These are phyloP conservation scores for Platysteira castanea DNA, from an alignment of 2,113 vertebrate genomes.

Conservation along the genomic window DNA sequence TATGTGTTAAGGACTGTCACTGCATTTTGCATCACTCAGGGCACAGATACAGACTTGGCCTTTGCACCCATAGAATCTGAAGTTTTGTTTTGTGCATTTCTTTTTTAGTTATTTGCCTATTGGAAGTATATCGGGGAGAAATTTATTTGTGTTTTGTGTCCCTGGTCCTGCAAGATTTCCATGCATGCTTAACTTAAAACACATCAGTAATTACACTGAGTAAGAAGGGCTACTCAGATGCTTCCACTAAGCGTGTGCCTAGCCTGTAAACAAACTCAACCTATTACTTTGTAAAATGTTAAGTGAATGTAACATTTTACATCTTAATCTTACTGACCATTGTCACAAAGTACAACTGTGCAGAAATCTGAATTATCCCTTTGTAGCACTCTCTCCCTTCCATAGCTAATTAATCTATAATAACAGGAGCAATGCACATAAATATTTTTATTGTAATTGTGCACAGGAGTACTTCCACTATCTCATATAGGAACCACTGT, in stretches of 20 bases:
- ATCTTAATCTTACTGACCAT: neutral
- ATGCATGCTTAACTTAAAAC: neutral
- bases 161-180: neutral
- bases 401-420: neutral
- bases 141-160: neutral
- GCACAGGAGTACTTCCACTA: neutral
- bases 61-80: neutral
- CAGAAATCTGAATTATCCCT: conserved; percentile 1
- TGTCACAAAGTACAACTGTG: neutral
- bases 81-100: neutral
- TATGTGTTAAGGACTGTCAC: neutral
- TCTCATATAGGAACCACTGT: neutral
- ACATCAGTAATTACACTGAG: neutral
- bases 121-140: neutral
- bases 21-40: neutral
- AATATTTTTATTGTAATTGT: neutral
- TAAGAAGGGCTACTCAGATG: neutral
- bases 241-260: neutral
- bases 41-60: neutral
- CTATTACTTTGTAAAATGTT: neutral
- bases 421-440: neutral
- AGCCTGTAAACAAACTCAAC: neutral
- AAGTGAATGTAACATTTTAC: neutral
- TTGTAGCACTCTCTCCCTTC: neutral
- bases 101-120: neutral